phyloP scores from a whole-genome alignment of 2,113 vertebrate species.

The Oxygymnocypris stewartii region DNA sequence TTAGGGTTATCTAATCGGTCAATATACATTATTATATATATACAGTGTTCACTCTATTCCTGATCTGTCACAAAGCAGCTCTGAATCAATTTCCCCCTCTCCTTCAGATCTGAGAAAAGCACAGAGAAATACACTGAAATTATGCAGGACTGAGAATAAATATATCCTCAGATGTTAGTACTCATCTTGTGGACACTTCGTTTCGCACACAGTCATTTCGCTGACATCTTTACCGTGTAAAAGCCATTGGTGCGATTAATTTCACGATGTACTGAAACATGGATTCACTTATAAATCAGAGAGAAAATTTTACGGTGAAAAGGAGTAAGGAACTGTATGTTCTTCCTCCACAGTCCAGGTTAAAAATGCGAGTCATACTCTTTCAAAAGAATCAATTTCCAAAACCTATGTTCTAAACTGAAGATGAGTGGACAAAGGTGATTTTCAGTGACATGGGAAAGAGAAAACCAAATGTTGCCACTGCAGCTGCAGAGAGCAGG shows the following conservation, averaged over 20 bases:
- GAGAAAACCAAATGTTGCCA: conserved; percentile 30
- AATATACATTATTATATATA: background rate
- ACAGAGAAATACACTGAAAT: background rate
- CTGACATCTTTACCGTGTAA: background rate
- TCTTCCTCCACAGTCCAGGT: background rate
- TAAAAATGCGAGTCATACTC: conserved; percentile 13
- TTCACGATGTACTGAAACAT: background rate
- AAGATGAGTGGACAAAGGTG: conserved; percentile 52
- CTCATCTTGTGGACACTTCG: background rate
- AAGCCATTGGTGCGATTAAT: background rate
- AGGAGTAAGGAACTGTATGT: background rate
- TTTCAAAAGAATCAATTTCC: conserved; percentile 46
- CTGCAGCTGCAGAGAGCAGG: conserved; percentile 9
- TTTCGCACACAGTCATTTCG: background rate
- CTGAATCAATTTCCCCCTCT: background rate
- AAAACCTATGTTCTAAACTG: conserved; percentile 41
- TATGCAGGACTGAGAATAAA: background rate
- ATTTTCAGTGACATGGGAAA: conserved; percentile 33
- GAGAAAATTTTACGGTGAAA: background rate
- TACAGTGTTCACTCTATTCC: background rate
- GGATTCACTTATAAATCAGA: conserved; percentile 22
- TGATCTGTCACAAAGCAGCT: background rate
- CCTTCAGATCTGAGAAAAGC: background rate
- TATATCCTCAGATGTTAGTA: background rate
- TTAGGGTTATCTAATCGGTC: background rate